phyloP scores from a whole-genome alignment of 2,888 invertebrate genomes.

The Lasioglossum marginatum region DNA sequence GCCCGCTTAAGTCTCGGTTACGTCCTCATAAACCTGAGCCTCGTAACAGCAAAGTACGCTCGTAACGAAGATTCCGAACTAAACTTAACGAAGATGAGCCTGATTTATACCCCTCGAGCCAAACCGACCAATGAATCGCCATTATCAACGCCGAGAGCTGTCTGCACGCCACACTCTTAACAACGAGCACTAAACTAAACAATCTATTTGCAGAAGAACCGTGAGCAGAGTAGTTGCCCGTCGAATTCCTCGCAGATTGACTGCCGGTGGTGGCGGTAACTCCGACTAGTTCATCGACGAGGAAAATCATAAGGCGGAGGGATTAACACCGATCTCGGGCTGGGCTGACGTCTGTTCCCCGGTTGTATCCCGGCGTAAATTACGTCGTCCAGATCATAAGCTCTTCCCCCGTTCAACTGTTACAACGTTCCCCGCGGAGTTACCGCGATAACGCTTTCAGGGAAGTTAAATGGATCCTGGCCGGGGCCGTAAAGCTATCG shows the following conservation, averaged over 20 bases:
- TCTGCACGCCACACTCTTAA: neutral
- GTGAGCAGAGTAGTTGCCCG: neutral
- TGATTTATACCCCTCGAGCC: neutral
- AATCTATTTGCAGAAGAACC: neutral
- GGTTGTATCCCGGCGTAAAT: conserved; percentile 49
- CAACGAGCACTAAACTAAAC: neutral
- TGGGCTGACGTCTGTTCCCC: neutral
- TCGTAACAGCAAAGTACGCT: conserved; percentile 9
- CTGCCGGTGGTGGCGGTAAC: neutral
- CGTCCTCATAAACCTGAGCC: neutral
- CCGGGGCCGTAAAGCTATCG: conserved; percentile 32
- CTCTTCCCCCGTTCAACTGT: conserved; percentile 50
- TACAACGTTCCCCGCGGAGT: conserved; percentile 47
- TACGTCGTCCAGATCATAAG: conserved; percentile 56
- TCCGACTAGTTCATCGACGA: neutral
- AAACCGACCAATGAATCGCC: neutral
- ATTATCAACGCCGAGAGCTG: neutral
- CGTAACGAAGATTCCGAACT: conserved; percentile 9
- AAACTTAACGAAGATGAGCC: neutral
- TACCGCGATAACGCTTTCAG: conserved; percentile 39
- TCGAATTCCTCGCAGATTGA: neutral
- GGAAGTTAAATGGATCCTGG: conserved; percentile 38
- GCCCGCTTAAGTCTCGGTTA: conserved; percentile 1
- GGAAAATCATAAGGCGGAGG: neutral
- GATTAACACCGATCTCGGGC: conserved; percentile 10